Evolutionary conservation across 2,113 vertebrate genomes (phyloP).

Genomic region (Campylomormyrus numenius): DNA sequence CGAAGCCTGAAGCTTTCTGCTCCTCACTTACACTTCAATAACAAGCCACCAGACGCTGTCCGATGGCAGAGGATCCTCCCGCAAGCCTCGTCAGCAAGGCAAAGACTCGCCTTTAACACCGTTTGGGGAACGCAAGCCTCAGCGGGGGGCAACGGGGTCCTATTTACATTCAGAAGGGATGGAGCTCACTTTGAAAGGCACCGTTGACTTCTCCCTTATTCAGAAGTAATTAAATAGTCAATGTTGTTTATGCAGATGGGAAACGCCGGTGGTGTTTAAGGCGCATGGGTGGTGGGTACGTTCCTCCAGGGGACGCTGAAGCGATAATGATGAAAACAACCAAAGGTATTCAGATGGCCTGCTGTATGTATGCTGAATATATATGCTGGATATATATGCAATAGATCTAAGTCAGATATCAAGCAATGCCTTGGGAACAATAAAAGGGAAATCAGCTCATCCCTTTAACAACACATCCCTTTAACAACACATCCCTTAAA

Average conservation of each 20-base stretch:
- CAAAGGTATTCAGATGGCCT: constrained; percentile 2
- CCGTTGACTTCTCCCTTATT: neutral
- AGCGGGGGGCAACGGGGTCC: neutral
- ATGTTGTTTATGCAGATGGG: neutral
- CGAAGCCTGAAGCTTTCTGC: neutral
- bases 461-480: neutral
- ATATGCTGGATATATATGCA: neutral
- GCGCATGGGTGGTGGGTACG: neutral
- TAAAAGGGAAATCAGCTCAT: neutral
- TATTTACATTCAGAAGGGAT: neutral
- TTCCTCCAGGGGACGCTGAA: neutral
- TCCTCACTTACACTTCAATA: neutral
- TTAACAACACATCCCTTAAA: neutral
- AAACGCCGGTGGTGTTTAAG: constrained; percentile 1
- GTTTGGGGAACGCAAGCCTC: neutral
- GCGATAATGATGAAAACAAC: neutral
- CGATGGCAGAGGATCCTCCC: neutral
- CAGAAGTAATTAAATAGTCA: constrained; percentile 5
- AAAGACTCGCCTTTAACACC: neutral
- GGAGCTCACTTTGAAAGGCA: neutral
- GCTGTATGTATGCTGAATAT: neutral
- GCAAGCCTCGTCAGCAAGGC: neutral
- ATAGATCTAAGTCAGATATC: neutral
- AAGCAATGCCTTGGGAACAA: neutral
- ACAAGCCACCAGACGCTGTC: neutral